A percentile compares a stretch with the other conserved stretches of the same genome.
phyloP scores from a whole-genome alignment of 2,797 vertebrate genomes.

The Lacerta viridis region DNA sequence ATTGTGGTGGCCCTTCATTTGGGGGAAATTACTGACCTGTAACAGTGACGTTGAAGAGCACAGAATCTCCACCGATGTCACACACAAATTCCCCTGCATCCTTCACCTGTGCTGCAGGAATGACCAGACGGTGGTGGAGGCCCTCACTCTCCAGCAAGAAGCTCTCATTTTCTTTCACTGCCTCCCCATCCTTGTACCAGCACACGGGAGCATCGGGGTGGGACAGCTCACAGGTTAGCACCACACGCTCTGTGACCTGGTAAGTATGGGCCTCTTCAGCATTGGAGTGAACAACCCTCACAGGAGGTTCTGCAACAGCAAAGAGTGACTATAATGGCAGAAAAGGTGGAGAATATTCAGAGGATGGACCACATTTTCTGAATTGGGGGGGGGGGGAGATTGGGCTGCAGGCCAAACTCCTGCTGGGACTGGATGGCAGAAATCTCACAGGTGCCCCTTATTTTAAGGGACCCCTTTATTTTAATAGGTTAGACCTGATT shows the following conservation, averaged over 20 bases:
- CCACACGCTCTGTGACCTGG: slow-evolving; percentile 85
- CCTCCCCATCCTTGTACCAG: slow-evolving; percentile 94
- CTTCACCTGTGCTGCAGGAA: slow-evolving; percentile 81
- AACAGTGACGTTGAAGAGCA: slow-evolving; percentile 90
- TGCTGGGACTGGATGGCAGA: not conserved
- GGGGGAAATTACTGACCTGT: slow-evolving; percentile 83
- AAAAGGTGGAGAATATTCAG: not conserved
- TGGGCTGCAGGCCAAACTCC: not conserved
- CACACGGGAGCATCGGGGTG: slow-evolving; percentile 78
- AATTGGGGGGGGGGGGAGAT: not conserved
- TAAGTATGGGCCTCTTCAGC: slow-evolving; percentile 87
- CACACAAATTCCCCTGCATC: slow-evolving; percentile 94
- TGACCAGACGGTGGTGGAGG: slow-evolving; percentile 83
- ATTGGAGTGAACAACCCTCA: slow-evolving; percentile 89
- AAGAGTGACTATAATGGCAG: not conserved
- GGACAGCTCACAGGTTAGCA: slow-evolving; percentile 92
- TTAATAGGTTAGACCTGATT: not conserved
- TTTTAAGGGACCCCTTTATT: not conserved
- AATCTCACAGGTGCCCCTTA: not conserved
- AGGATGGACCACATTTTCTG: not conserved
- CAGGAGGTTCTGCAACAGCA: slow-evolving; percentile 84
- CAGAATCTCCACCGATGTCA: slow-evolving; percentile 90
- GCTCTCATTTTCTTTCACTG: slow-evolving; percentile 84
- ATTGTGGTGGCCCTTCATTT: not conserved
- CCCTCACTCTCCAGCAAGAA: slow-evolving; percentile 89